Evolutionary conservation across 2,797 vertebrate genomes (phyloP).

Genomic region (Acrossocheilus fasciatus): DNA sequence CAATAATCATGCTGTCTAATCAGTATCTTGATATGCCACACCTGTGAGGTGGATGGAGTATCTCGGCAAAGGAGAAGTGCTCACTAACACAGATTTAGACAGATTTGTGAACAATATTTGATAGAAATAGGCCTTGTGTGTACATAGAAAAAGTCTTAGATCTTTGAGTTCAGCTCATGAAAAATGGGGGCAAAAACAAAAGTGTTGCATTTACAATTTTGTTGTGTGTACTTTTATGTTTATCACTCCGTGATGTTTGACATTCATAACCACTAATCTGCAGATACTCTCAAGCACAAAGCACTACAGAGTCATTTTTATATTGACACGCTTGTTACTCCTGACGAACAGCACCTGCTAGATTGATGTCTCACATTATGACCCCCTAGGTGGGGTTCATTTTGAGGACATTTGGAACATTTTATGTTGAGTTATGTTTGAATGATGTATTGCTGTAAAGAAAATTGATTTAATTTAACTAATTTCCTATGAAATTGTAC

Average conservation of each 20-base stretch:
- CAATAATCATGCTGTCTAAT: no score
- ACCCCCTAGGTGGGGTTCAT: not conserved
- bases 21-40: no score
- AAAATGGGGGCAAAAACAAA: no score
- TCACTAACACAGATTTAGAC: no score
- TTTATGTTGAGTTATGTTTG: not conserved
- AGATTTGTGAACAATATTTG: no score
- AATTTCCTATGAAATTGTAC: not conserved
- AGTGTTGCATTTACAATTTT: no score
- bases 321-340: constrained; percentile 14
- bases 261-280: not conserved
- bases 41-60: no score
- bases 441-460: not conserved
- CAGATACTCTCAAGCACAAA: not conserved
- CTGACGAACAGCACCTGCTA: not conserved
- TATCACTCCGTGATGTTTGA: not conserved
- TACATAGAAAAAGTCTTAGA: no score
- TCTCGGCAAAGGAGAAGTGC: no score
- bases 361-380: not conserved
- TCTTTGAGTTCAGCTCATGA: no score
- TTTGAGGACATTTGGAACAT: not conserved
- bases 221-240: not conserved
- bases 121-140: no score
- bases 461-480: not conserved
- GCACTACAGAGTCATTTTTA: not conserved